These are phyloP conservation scores for Poeciliopsis retropinna DNA, from an alignment of 2,113 vertebrate species.

Conservation along the genomic window DNA sequence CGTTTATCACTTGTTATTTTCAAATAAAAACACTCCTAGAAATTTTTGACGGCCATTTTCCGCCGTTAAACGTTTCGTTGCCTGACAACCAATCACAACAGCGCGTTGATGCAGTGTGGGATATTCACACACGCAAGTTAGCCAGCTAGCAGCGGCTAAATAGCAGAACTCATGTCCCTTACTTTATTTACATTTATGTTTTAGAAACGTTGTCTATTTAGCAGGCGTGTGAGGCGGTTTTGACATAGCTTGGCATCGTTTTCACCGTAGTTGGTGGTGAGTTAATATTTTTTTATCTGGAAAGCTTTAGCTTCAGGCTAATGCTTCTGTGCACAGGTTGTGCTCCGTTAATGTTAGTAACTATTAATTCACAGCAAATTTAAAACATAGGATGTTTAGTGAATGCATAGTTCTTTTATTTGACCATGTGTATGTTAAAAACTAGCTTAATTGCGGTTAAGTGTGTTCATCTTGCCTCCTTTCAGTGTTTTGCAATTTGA, in stretches of 20 bases:
- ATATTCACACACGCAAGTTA: conserved; percentile 56
- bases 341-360: neutral
- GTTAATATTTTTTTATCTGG: neutral
- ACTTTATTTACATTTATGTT: neutral
- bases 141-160: conserved; percentile 21
- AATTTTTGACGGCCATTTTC: conserved; percentile 32
- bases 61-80: neutral
- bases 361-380: conserved; percentile 1
- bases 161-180: neutral
- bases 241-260: too few relatives aligned
- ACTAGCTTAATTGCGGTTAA: neutral
- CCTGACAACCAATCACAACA: conserved; percentile 9
- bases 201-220: neutral
- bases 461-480: neutral
- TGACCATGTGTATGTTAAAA: neutral
- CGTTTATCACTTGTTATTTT: too few relatives aligned
- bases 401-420: neutral
- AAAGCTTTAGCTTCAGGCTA: conserved; percentile 17
- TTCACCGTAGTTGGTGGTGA: conserved; percentile 17
- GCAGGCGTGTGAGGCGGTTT: too few relatives aligned
- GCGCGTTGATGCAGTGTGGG: neutral
- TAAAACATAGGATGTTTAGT: conserved; percentile 1
- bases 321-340: neutral
- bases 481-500: neutral
- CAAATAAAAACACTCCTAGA: conserved; percentile 30